phyloP scores from a whole-genome alignment of 2,113 vertebrate genomes.

The Ciconia stormi region DNA sequence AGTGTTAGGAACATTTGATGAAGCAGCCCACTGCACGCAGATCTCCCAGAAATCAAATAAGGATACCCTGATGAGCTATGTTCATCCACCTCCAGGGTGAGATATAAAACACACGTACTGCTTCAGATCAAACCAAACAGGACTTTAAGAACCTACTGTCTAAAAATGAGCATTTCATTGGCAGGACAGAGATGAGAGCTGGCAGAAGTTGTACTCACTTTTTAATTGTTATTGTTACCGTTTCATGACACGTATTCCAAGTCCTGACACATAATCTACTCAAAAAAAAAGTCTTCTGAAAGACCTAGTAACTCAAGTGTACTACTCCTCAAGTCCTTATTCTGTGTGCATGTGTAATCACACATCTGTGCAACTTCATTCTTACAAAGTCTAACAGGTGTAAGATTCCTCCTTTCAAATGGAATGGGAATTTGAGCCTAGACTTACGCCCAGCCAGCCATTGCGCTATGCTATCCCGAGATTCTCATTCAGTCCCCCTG shows the following conservation, averaged over 20 bases:
- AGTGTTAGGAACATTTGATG: not conserved
- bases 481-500: not conserved
- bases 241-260: not conserved
- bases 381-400: not conserved
- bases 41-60: not conserved
- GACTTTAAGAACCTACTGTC: not conserved
- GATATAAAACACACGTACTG: not conserved
- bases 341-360: not conserved
- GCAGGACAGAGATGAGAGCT: not conserved
- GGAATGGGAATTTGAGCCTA: not conserved
- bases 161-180: not conserved
- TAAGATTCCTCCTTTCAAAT: not conserved
- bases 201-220: not conserved
- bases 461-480: fast-evolving
- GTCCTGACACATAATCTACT: not conserved
- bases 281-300: not conserved
- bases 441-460: fast-evolving
- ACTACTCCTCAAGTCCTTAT: not conserved
- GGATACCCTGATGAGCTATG: not conserved
- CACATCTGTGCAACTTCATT: not conserved
- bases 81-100: not conserved
- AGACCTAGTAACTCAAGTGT: not conserved
- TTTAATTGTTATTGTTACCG: not conserved
- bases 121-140: not conserved
- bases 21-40: not conserved